These are phyloP conservation scores for Campopleginae sp. DNA, from an alignment of 2,888 invertebrate species.

Conservation along the genomic window DNA sequence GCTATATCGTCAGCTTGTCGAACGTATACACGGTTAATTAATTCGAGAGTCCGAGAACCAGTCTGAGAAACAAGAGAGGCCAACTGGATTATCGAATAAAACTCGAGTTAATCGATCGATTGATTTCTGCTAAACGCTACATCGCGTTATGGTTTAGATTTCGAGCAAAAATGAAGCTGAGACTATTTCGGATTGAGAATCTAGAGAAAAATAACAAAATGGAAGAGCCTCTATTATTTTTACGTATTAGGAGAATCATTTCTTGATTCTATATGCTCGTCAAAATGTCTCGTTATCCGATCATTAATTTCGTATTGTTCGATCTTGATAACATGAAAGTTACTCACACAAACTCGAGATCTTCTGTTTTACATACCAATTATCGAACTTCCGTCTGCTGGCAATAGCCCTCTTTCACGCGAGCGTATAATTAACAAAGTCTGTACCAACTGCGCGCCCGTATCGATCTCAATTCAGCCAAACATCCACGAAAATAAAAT, in stretches of 20 bases:
- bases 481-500: background rate
- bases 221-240: background rate
- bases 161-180: background rate
- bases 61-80: conserved; percentile 25
- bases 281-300: conserved; percentile 2
- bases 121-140: conserved; percentile 14
- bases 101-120: conserved; percentile 29
- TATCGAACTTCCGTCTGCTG: conserved; percentile 28
- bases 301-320: background rate
- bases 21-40: conserved; percentile 54
- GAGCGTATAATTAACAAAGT: conserved; percentile 34
- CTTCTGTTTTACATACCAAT: conserved; percentile 16
- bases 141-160: conserved; percentile 14
- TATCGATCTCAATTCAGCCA: conserved; percentile 42
- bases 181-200: background rate
- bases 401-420: conserved; percentile 32
- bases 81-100: conserved; percentile 11
- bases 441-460: background rate
- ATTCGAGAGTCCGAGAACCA: conserved; percentile 44
- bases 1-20: conserved; percentile 43
- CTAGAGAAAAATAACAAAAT: background rate
- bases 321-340: conserved; percentile 23
- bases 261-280: background rate
- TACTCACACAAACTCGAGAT: conserved; percentile 4
- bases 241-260: background rate